phyloP scores from a whole-genome alignment of 2,797 vertebrate species.

The Periophthalmus magnuspinnatus region DNA sequence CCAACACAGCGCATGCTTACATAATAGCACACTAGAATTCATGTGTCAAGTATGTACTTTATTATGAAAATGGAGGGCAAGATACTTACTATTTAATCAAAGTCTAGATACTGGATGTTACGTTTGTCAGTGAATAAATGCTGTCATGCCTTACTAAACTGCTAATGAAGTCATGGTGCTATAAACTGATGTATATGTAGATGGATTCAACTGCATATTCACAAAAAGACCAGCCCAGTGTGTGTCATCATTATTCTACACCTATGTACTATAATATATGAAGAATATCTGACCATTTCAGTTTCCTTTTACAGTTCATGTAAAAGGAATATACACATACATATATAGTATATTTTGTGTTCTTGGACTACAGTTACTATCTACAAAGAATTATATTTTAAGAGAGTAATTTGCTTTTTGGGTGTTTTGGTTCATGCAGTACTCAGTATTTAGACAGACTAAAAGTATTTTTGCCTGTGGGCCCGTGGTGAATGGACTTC shows the following conservation, averaged over 20 bases:
- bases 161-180: neutral
- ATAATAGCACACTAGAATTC: neutral
- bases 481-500: conserved; percentile 46
- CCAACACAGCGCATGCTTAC: neutral
- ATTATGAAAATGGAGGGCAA: neutral
- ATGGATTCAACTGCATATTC: too few relatives aligned
- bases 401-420: neutral
- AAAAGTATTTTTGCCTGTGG: conserved; percentile 22
- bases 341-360: neutral
- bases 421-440: neutral
- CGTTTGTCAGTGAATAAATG: neutral
- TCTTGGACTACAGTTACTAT: neutral
- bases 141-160: neutral
- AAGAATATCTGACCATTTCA: too few relatives aligned
- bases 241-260: too few relatives aligned
- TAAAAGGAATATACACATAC: neutral
- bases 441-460: neutral
- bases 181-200: neutral
- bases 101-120: neutral
- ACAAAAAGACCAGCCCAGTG: too few relatives aligned
- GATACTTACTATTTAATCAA: conserved; percentile 1
- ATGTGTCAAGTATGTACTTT: neutral
- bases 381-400: neutral
- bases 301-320: neutral
- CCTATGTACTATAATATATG: too few relatives aligned